A percentile compares a stretch with the other conserved stretches of the same genome.
Evolutionary conservation across 2,113 vertebrate species (phyloP).

Genomic region (Cettia cetti): DNA sequence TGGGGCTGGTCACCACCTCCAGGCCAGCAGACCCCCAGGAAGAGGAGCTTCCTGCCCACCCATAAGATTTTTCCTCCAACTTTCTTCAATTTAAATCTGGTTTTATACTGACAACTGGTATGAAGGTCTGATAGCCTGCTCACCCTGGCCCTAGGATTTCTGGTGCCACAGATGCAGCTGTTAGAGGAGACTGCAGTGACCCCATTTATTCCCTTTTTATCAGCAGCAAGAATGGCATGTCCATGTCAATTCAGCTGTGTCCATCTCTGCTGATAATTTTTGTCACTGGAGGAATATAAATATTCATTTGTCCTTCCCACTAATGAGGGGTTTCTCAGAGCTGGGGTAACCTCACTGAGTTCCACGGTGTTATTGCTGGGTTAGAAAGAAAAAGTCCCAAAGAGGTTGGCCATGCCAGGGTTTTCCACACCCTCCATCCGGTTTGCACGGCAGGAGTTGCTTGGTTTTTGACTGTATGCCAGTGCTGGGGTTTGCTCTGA

Average conservation of each 20-base stretch:
- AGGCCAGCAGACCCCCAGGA: background rate
- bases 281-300: background rate
- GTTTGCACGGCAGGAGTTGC: background rate
- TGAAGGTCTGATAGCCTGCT: background rate
- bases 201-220: background rate
- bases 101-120: background rate
- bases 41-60: background rate
- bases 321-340: background rate
- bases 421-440: background rate
- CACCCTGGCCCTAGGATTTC: background rate
- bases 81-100: background rate
- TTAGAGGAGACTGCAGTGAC: background rate
- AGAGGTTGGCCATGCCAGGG: background rate
- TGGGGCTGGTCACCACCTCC: background rate
- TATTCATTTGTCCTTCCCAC: background rate
- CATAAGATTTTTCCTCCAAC: background rate
- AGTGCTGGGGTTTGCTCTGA: background rate
- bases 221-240: background rate
- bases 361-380: accelerated
- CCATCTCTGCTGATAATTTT: background rate
- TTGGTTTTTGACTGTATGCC: background rate
- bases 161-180: background rate
- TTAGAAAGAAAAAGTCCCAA: background rate
- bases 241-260: background rate
- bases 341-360: background rate